Conservation (phyloP, 1,140 invertebrate genomes). For the Eciton burchellii region DNA sequence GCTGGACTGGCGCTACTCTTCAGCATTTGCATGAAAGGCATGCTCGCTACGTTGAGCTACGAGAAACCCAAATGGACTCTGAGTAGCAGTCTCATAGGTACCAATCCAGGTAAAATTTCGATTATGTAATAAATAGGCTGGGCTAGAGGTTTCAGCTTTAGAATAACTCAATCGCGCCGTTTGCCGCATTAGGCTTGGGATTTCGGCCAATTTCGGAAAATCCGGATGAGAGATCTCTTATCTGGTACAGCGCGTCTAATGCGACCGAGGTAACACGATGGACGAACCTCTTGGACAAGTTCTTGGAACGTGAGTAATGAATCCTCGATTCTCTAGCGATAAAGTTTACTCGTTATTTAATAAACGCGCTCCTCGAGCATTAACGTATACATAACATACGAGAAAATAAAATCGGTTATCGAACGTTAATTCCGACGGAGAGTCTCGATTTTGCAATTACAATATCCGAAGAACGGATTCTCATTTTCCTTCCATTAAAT, state of each 20-base stretch:
- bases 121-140: background rate
- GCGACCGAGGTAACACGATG: conserved; percentile 89
- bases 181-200: conserved; percentile 88
- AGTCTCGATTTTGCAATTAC: no score
- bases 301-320: conserved; percentile 89
- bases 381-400: no score
- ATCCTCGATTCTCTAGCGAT: background rate
- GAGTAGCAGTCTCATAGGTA: conserved; percentile 92
- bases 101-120: conserved; percentile 90
- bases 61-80: conserved; percentile 90
- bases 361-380: no score
- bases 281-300: conserved; percentile 89
- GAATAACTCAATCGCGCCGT: background rate
- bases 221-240: conserved; percentile 92
- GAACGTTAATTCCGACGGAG: background rate
- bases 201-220: conserved; percentile 93
- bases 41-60: conserved; percentile 90
- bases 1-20: conserved; percentile 91
- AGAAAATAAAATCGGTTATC: no score
- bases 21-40: conserved; percentile 92
- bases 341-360: no score
- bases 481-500: background rate
- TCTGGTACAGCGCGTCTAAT: conserved; percentile 92
- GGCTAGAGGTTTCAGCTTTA: background rate
- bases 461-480: background rate